These are phyloP conservation scores for Philopotamus ludificatus DNA, from an alignment of 1,140 invertebrate genomes.

Conservation along the genomic window DNA sequence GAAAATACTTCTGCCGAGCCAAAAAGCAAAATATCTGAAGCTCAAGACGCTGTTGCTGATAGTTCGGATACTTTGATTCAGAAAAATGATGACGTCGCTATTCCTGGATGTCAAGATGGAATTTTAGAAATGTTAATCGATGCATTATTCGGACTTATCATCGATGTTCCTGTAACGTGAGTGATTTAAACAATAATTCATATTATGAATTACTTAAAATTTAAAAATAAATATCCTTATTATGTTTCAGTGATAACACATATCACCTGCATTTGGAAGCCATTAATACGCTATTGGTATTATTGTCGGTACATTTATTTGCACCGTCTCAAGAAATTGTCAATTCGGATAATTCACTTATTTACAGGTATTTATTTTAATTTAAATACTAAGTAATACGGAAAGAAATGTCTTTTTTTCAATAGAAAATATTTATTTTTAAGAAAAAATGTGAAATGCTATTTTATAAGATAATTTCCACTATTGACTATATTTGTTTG, in stretches of 20 bases:
- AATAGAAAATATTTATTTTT: not conserved
- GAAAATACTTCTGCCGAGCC: no score
- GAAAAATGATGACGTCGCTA: not conserved
- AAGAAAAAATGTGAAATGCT: no score
- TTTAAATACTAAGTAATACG: not conserved
- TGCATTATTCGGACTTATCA: slow-evolving; percentile 71
- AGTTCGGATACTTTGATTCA: no score
- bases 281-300: slow-evolving; percentile 80
- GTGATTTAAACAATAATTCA: slow-evolving; percentile 33
- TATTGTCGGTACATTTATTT: slow-evolving; percentile 88
- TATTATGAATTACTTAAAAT: not conserved
- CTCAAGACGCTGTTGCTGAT: no score
- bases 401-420: no score
- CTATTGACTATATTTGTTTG: no score
- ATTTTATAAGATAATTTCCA: no score
- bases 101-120: slow-evolving; percentile 43
- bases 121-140: slow-evolving; percentile 65
- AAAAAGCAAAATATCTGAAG: no score
- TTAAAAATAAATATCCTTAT: not conserved
- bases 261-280: slow-evolving; percentile 87
- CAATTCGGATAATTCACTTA: slow-evolving; percentile 54
- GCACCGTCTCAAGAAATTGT: slow-evolving; percentile 57
- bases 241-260: slow-evolving; percentile 72
- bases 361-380: slow-evolving; percentile 57
- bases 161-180: slow-evolving; percentile 73